These are phyloP conservation scores for Pissodes strobi DNA, from an alignment of 1,140 invertebrate species.

Conservation along the genomic window DNA sequence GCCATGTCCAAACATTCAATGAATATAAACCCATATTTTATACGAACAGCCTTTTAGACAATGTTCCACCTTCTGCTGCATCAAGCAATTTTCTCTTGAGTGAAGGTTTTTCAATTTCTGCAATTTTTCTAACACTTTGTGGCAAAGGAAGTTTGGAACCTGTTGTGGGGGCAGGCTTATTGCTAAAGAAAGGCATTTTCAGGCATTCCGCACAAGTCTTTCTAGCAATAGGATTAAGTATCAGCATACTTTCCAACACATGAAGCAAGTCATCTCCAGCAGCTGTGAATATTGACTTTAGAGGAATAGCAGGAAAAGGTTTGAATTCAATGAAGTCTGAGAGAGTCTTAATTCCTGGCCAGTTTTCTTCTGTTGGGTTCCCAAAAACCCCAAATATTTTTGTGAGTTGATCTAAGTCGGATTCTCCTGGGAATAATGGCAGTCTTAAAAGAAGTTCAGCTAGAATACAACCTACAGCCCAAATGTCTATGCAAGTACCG, in stretches of 20 bases:
- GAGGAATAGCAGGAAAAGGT: conserved; percentile 76
- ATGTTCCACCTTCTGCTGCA: conserved; percentile 67
- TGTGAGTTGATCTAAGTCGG: conserved; percentile 94
- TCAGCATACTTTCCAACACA: conserved; percentile 78
- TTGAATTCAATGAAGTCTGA: conserved; percentile 96
- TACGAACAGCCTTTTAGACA: conserved; percentile 65
- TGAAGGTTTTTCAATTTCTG: conserved; percentile 68
- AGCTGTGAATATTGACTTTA: conserved; percentile 94
- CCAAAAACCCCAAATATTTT: conserved; percentile 93
- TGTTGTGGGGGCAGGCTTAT: conserved; percentile 86
- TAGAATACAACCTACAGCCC: conserved; percentile 97
- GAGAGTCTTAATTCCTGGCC: conserved; percentile 85
- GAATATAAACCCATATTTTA: too few relatives aligned
- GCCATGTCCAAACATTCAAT: too few relatives aligned
- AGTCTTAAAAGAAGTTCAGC: conserved; percentile 91
- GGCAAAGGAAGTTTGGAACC: conserved; percentile 82
- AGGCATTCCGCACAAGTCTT: conserved; percentile 81
- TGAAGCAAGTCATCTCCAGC: conserved; percentile 91
- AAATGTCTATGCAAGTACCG: conserved; percentile 96
- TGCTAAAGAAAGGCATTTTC: conserved; percentile 84
- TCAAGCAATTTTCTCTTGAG: conserved; percentile 77
- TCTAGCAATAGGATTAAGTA: conserved; percentile 83
- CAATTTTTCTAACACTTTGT: conserved; percentile 61
- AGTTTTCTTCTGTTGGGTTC: conserved; percentile 89
- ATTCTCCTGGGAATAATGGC: conserved; percentile 95